Conservation (phyloP, 1,140 invertebrate species). For the Cryptotermes secundus region DNA sequence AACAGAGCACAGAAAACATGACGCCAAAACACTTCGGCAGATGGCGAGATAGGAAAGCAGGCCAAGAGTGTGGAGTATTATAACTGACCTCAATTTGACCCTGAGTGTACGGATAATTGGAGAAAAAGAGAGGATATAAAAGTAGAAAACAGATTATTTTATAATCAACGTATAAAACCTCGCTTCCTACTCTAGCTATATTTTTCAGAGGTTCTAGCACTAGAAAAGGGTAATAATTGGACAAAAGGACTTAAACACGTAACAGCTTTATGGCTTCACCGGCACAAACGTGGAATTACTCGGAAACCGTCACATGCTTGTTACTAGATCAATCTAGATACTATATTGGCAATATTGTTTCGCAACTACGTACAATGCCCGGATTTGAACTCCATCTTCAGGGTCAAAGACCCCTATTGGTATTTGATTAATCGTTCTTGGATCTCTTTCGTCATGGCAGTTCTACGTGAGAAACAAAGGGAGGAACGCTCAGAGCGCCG, state of each 20-base stretch:
- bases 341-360: not conserved
- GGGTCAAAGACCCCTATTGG: constrained; percentile 14
- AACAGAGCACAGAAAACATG: not conserved
- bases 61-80: not conserved
- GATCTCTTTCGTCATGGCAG: not conserved
- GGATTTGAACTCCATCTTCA: not conserved
- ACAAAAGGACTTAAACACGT: not conserved
- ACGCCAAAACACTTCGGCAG: constrained; percentile 6
- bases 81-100: constrained; percentile 12
- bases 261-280: not conserved
- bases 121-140: not conserved
- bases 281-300: not conserved
- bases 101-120: not conserved
- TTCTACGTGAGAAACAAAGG: not conserved
- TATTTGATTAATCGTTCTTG: not conserved
- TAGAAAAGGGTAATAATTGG: not conserved
- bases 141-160: constrained; percentile 1
- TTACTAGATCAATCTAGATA: constrained; percentile 10
- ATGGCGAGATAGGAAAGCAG: not conserved
- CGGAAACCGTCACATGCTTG: not conserved
- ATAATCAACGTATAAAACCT: not conserved
- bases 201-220: not conserved
- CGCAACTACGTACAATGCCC: not conserved
- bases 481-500: not conserved
- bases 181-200: not conserved